Evolutionary conservation across 2,888 invertebrate genomes (phyloP).

Genomic region (Phengaris arion): DNA sequence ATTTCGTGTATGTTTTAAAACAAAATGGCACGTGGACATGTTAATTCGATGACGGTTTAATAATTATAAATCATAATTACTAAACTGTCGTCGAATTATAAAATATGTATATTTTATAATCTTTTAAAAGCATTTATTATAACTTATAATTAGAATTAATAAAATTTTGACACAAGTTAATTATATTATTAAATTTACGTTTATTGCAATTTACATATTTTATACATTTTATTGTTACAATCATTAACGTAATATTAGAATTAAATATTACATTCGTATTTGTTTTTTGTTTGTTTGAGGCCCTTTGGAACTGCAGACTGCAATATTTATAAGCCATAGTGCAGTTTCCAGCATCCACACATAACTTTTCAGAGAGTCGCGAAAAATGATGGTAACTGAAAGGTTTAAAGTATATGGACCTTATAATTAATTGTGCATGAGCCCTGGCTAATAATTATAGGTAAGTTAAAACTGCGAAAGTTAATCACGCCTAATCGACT

Average conservation of each 20-base stretch:
- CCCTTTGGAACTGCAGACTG: not conserved
- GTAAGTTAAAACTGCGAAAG: no score
- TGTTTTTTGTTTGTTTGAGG: not conserved
- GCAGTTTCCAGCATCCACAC: no score
- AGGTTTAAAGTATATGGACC: no score
- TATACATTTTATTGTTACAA: constrained; percentile 13
- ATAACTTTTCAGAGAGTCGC: no score
- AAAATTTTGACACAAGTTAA: constrained; percentile 6
- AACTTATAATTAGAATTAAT: constrained; percentile 10
- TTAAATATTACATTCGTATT: not conserved
- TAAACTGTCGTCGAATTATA: no score
- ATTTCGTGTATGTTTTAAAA: not conserved
- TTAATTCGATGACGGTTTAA: constrained; percentile 21
- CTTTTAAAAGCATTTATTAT: not conserved
- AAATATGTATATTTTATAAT: constrained; percentile 13
- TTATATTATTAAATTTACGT: constrained; percentile 8
- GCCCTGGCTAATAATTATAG: no score
- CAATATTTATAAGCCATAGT: no score
- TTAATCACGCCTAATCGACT: no score
- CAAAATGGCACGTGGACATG: constrained; percentile 2
- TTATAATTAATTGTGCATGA: no score
- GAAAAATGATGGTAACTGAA: no score
- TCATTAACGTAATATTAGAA: not conserved
- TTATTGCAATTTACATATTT: not conserved
- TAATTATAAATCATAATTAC: constrained; percentile 16